phyloP scores from a whole-genome alignment of 1,140 invertebrate genomes.

The Cherax destructor region DNA sequence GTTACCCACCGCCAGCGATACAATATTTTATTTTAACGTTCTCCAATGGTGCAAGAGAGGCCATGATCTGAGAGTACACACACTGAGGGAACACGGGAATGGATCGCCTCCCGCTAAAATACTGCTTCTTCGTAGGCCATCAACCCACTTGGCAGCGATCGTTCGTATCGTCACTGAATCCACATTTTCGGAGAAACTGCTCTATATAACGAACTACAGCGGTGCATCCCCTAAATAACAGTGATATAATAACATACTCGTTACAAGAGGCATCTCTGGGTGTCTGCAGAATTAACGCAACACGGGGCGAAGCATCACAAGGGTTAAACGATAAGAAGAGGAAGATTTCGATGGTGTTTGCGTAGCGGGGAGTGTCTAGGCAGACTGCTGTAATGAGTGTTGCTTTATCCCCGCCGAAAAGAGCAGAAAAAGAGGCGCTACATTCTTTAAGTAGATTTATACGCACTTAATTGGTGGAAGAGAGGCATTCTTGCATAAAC shows the following conservation, averaged over 20 bases:
- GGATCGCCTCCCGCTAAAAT: conserved; percentile 8
- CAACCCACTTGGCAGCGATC: neutral
- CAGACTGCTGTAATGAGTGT: conserved; percentile 20
- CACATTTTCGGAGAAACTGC: neutral
- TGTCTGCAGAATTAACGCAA: neutral
- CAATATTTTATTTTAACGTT: conserved; percentile 35
- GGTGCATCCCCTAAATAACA: neutral
- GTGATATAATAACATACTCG: neutral
- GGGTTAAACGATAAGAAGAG: neutral
- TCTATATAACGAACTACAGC: neutral
- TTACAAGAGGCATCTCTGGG: neutral
- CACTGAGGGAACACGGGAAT: conserved; percentile 9
- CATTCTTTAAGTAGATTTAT: conserved; percentile 61
- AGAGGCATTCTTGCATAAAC: conserved; percentile 46
- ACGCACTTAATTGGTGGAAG: conserved; percentile 54
- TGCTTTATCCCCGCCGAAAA: conserved; percentile 35
- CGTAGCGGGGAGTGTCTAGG: neutral
- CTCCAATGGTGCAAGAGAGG: conserved; percentile 21
- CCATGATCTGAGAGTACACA: conserved; percentile 25
- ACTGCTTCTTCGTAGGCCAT: neutral
- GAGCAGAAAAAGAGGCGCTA: conserved; percentile 41
- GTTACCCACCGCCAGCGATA: neutral
- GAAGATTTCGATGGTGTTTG: neutral
- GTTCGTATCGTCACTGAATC: neutral
- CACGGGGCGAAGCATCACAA: neutral